phyloP scores from a whole-genome alignment of 2,797 vertebrate species.

The Hippocampus kuda region DNA sequence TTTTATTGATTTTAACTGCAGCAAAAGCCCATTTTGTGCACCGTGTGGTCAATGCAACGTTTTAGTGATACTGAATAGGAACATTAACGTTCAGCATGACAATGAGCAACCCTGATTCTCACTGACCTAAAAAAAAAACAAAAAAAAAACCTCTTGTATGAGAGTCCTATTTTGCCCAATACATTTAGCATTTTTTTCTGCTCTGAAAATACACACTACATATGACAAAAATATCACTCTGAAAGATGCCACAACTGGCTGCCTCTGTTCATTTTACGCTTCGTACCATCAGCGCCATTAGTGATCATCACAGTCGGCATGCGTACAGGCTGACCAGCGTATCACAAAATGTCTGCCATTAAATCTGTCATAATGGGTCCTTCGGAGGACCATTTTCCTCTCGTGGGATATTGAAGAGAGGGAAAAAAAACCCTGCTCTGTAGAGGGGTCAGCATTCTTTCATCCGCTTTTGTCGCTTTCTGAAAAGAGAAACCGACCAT shows the following conservation, averaged over 20 bases:
- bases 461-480: background rate
- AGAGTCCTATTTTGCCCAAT: background rate
- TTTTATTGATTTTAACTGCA: too few species aligned
- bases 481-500: background rate
- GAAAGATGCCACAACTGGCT: background rate
- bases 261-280: conserved; percentile 38
- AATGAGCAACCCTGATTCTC: too few species aligned
- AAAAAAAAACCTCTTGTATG: background rate
- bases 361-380: conserved; percentile 46
- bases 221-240: background rate
- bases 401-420: conserved; percentile 32
- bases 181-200: background rate
- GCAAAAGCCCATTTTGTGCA: too few species aligned
- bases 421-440: conserved; percentile 7
- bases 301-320: conserved; percentile 33
- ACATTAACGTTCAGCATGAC: background rate
- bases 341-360: conserved; percentile 53
- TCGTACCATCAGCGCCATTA: conserved; percentile 36
- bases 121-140: too few species aligned
- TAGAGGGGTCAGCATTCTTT: background rate
- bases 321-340: conserved; percentile 26
- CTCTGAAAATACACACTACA: background rate
- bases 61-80: too few species aligned
- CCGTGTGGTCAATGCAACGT: too few species aligned
- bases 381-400: conserved; percentile 43